phyloP scores from a whole-genome alignment of 2,113 vertebrate genomes.

The Corynorhinus townsendii region DNA sequence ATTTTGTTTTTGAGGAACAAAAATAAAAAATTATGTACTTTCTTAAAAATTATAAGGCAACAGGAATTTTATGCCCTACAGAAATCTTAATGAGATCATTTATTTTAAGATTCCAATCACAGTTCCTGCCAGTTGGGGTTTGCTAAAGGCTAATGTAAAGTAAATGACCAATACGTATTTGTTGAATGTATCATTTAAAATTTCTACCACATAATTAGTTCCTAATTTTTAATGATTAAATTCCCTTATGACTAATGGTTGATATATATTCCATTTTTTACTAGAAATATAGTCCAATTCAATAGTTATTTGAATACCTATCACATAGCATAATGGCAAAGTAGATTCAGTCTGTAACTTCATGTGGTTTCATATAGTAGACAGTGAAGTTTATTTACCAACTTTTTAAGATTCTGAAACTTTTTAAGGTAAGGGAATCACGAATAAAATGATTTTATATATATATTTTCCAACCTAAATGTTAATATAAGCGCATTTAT shows the following conservation, averaged over 20 bases:
- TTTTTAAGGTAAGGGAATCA: neutral
- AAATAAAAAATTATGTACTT: neutral
- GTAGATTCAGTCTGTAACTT: neutral
- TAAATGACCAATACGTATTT: neutral
- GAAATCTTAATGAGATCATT: neutral
- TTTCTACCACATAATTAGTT: neutral
- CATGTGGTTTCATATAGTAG: neutral
- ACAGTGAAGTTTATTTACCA: neutral
- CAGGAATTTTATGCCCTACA: neutral
- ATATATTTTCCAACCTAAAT: neutral
- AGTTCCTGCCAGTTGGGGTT: neutral
- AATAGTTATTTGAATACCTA: neutral
- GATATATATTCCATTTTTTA: neutral
- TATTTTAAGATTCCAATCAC: neutral
- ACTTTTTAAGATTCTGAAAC: neutral
- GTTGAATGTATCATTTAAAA: conserved; percentile 13
- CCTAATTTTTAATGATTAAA: neutral
- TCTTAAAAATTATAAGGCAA: neutral
- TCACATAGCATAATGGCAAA: neutral
- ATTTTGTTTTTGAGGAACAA: neutral
- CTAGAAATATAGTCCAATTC: neutral
- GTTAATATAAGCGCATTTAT: neutral
- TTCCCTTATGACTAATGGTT: neutral
- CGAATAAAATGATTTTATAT: neutral
- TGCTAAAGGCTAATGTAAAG: conserved; percentile 31